A percentile compares a stretch with the other conserved stretches of the same genome.
Conservation (phyloP, 1,140 invertebrate species). For the Pogonomyrmex californicus region DNA sequence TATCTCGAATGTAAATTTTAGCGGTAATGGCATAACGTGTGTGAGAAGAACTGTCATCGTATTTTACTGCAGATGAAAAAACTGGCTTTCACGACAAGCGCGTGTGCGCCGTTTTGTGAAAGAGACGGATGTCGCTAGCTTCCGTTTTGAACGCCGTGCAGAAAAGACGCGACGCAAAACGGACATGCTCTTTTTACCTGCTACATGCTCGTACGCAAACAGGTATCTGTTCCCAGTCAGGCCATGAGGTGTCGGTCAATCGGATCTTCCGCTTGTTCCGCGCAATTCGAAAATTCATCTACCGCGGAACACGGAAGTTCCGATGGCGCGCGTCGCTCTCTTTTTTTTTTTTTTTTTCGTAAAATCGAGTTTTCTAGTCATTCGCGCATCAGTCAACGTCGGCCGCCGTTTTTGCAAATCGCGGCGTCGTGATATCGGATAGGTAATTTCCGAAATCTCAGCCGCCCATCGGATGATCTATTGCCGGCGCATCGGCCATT, state of each 20-base stretch:
- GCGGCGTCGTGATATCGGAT: slow-evolving; percentile 57
- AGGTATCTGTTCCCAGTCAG: slow-evolving; percentile 10
- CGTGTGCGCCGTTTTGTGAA: background rate
- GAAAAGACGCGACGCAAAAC: slow-evolving; percentile 36
- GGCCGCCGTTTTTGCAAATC: slow-evolving; percentile 56
- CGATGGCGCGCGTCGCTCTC: slow-evolving; percentile 6
- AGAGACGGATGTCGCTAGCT: slow-evolving; percentile 38
- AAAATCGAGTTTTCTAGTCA: slow-evolving; percentile 60
- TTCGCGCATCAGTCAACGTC: slow-evolving; percentile 59
- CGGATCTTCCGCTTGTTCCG: slow-evolving; percentile 27
- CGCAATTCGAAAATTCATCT: slow-evolving; percentile 39
- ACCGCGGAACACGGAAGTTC: slow-evolving; percentile 35
- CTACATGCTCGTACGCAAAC: slow-evolving; percentile 4
- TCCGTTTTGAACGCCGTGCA: background rate
- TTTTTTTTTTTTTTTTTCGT: slow-evolving; percentile 4
- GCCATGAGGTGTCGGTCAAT: slow-evolving; percentile 40
- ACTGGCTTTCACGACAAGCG: slow-evolving; percentile 19
- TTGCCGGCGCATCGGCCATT: slow-evolving; percentile 58
- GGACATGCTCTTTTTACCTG: slow-evolving; percentile 11
- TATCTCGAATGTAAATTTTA: slow-evolving; percentile 46
- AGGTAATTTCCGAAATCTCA: slow-evolving; percentile 66
- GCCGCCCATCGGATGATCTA: slow-evolving; percentile 53
- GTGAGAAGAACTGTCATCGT: slow-evolving; percentile 16
- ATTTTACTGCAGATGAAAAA: slow-evolving; percentile 39
- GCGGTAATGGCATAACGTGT: background rate